These are phyloP conservation scores for Columba guinea DNA, from an alignment of 2,797 vertebrate species.

Conservation along the genomic window DNA sequence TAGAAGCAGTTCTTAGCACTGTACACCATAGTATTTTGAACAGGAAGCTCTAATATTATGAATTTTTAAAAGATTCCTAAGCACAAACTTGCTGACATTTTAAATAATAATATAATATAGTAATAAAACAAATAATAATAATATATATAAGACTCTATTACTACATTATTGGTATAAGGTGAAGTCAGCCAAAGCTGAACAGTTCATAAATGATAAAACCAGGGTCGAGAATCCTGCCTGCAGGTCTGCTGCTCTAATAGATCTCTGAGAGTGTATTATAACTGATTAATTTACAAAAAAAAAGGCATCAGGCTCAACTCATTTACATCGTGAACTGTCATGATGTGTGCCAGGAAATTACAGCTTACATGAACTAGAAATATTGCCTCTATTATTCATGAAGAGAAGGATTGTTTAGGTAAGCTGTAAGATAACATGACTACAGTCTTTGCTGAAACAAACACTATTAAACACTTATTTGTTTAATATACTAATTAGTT, in stretches of 20 bases:
- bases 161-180: neutral
- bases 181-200: neutral
- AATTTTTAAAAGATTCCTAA: neutral
- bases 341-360: conserved; percentile 14
- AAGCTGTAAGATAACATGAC: neutral
- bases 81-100: neutral
- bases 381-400: neutral
- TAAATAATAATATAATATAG: neutral
- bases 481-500: neutral
- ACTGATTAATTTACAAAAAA: conserved; percentile 13
- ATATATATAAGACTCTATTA: neutral
- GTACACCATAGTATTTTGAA: neutral
- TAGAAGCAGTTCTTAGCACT: neutral
- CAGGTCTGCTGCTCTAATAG: neutral
- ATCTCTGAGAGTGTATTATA: neutral
- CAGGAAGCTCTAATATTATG: neutral
- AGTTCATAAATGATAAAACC: neutral
- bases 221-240: neutral
- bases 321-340: conserved; percentile 4
- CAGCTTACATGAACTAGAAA: neutral
- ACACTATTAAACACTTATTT: neutral
- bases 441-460: neutral
- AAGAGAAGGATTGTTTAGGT: neutral
- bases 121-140: too few species aligned
- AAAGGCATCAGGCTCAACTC: neutral